Percentiles rank a stretch among this genome's conserved stretches.
phyloP scores from a whole-genome alignment of 2,888 invertebrate genomes.

The Sesia apiformis region DNA sequence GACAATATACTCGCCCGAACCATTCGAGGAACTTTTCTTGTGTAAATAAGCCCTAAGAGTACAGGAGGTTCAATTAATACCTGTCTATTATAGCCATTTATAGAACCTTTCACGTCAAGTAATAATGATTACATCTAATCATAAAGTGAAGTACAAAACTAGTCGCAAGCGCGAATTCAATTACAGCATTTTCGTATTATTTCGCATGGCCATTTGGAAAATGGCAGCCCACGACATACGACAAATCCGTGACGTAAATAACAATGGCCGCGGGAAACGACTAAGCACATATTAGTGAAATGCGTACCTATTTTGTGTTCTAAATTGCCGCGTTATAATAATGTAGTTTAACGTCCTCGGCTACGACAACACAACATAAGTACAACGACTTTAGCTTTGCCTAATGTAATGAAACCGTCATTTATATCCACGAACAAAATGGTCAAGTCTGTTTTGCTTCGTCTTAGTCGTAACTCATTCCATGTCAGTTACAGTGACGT shows the following conservation, averaged over 20 bases:
- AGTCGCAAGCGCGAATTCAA: conserved; percentile 20
- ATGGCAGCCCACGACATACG: conserved; percentile 25
- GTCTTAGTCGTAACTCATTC: too few relatives aligned
- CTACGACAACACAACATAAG: not conserved
- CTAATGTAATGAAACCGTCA: too few relatives aligned
- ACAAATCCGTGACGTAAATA: conserved; percentile 33
- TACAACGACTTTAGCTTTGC: not conserved
- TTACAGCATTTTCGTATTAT: conserved; percentile 14
- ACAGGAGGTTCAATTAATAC: too few relatives aligned
- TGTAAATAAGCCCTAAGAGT: too few relatives aligned
- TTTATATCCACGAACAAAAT: too few relatives aligned
- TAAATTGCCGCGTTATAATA: conserved; percentile 31
- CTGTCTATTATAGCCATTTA: not conserved
- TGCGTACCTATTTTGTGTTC: conserved; percentile 24
- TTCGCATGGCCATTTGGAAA: conserved; percentile 26
- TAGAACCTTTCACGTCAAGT: not conserved
- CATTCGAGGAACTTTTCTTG: too few relatives aligned
- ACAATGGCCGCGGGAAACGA: conserved; percentile 21
- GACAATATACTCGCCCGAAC: too few relatives aligned
- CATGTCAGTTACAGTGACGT: too few relatives aligned
- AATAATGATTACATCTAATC: not conserved
- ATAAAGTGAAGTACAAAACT: conserved; percentile 14
- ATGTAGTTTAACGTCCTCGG: conserved; percentile 18
- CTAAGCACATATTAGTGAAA: conserved; percentile 23
- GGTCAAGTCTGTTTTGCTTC: too few relatives aligned